Base-by-base conservation (phyloP, 2,113 vertebrate genomes). In the Platichthys flesus region DNA sequence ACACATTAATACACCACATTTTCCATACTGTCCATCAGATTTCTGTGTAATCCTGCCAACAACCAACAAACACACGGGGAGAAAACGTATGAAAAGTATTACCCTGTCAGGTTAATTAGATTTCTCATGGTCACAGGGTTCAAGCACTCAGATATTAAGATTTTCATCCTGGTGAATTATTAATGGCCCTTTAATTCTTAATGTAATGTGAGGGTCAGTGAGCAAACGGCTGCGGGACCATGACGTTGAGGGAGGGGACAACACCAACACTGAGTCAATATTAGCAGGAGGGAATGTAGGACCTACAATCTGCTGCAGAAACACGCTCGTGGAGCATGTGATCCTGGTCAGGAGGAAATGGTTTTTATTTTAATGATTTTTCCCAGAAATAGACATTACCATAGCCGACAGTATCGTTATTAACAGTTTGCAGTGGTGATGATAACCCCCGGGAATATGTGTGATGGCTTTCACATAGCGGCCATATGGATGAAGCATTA, bases 131-230 rank as follows among this genome's bases (percentile, higher is more conserved):
- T 31, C 31, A 31, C 31, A 31, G 31, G 71, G 45, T 72, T 80
- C 21, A 56, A 35, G 55, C 21, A 61, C 79, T 78, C 57, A 66
- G 51, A 73, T 67, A 63, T 85, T 72, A 73, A 82, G 60, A 79
- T 82, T 84, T 62, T 57, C 70, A 35, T 64, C 31, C 23, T 56
- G 31, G 31, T 31, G 31, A 7, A 85, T 88, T 84, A 90, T 90
- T 85, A 84, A 89, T 85, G 82, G 14, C 31, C 37, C 57, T 1
- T 88, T 47, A 56, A 87, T 84, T 64, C 68, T 89, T 88, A 63
- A 88, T 82, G 74, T 20, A 57, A 79, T 80, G 21, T 74, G 71
- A 59, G 78, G 74, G 49, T 67, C 56, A 75, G 63, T 71, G 79
- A 74, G 78, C 65, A 76, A 31, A 76, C 9, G 52, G 71, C 31